A percentile compares a stretch with the other conserved stretches of the same genome.
These are phyloP conservation scores for Cepphus grylle DNA, from an alignment of 2,113 vertebrate species.

Conservation along the genomic window DNA sequence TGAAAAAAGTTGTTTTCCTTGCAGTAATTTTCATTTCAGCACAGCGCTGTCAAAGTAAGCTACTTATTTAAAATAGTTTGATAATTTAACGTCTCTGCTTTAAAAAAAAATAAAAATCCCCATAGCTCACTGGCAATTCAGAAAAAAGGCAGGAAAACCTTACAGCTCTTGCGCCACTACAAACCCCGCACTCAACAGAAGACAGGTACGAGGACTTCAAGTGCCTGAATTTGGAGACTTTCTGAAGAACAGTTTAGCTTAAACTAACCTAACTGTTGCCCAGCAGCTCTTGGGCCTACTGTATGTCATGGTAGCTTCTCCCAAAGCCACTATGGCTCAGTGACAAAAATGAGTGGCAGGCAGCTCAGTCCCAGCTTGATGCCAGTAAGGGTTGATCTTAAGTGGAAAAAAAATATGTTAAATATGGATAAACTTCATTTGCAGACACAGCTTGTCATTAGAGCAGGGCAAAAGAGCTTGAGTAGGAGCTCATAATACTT, in stretches of 20 bases:
- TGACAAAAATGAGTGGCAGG: background rate
- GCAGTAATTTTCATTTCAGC: background rate
- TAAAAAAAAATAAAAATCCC: background rate
- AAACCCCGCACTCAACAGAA: background rate
- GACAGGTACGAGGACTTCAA: background rate
- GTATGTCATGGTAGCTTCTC: background rate
- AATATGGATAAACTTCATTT: background rate
- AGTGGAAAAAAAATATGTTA: background rate
- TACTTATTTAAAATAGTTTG: background rate
- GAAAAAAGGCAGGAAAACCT: background rate
- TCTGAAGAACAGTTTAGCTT: background rate
- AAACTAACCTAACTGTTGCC: background rate
- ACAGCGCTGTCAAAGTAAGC: background rate
- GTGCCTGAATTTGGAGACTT: background rate
- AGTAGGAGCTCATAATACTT: background rate
- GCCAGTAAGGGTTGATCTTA: background rate
- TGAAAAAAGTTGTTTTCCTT: background rate
- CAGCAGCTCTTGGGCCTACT: background rate
- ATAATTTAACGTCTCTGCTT: background rate
- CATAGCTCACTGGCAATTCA: background rate
- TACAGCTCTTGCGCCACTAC: fast-evolving
- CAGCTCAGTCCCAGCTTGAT: background rate
- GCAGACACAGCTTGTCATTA: background rate
- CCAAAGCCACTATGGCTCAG: background rate
- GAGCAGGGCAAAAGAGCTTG: background rate